phyloP scores from a whole-genome alignment of 2,113 vertebrate species.

The Oreochromis spilurus region DNA sequence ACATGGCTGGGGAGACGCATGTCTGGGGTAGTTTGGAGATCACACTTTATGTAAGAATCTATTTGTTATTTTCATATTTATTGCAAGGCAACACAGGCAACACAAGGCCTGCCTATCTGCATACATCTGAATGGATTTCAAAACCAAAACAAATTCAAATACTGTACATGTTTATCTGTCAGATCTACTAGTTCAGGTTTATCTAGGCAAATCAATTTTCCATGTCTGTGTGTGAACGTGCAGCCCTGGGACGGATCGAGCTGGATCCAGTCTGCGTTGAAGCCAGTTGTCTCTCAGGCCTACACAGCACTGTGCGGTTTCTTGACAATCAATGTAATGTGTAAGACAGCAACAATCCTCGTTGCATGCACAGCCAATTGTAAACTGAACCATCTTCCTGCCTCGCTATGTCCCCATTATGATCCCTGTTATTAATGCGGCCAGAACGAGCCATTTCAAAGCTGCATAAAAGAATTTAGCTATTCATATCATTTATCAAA shows the following conservation, averaged over 20 bases:
- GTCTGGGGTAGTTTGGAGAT: neutral
- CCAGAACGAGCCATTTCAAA: constrained; percentile 42
- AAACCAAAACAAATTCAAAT: neutral
- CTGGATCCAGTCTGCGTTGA: neutral
- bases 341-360: neutral
- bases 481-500: constrained; percentile 68
- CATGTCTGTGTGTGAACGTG: neutral
- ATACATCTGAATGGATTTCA: neutral
- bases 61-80: neutral
- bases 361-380: constrained; percentile 12
- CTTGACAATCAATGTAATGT: neutral
- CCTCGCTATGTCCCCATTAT: constrained; percentile 3
- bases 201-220: neutral
- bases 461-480: constrained; percentile 37
- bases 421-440: constrained; percentile 35
- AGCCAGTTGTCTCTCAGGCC: neutral
- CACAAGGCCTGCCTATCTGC: neutral
- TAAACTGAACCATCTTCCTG: constrained; percentile 23
- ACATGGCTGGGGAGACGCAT: neutral
- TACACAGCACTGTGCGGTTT: neutral
- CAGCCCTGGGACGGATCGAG: neutral
- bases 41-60: neutral
- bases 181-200: neutral
- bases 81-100: neutral
- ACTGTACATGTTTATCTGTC: neutral